These are phyloP conservation scores for Mungos mungo DNA, from an alignment of 2,113 vertebrate genomes.

Conservation along the genomic window DNA sequence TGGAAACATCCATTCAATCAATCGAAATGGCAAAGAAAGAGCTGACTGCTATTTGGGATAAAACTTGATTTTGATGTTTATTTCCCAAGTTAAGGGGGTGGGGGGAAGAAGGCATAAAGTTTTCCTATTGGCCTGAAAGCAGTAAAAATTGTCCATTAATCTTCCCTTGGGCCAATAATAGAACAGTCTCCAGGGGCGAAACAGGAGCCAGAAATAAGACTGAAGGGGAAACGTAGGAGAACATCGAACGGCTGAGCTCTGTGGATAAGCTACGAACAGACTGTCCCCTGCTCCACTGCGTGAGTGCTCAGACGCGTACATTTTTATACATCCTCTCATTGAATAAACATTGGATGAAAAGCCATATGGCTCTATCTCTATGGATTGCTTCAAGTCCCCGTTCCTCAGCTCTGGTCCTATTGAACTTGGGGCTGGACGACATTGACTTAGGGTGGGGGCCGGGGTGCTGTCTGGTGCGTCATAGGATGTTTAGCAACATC, in stretches of 20 bases:
- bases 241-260: constrained; percentile 66
- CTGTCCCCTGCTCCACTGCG: constrained; percentile 38
- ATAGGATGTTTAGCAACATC: not conserved
- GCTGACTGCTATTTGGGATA: constrained; percentile 73
- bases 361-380: constrained; percentile 34
- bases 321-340: constrained; percentile 77
- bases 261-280: constrained; percentile 69
- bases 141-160: constrained; percentile 63
- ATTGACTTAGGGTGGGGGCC: fast-evolving
- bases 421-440: not conserved
- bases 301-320: constrained; percentile 77
- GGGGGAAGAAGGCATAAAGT: constrained; percentile 43
- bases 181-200: constrained; percentile 66
- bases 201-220: constrained; percentile 66
- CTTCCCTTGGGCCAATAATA: constrained; percentile 74
- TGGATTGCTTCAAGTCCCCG: not conserved
- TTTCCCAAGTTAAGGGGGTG: constrained; percentile 76
- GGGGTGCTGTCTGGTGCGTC: not conserved
- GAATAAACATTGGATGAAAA: constrained; percentile 78
- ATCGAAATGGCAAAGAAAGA: constrained; percentile 34
- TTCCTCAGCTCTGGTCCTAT: not conserved
- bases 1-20: not conserved
- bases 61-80: constrained; percentile 79
- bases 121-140: constrained; percentile 78
- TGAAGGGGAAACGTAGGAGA: constrained; percentile 1